A percentile compares a stretch with the other conserved stretches of the same genome.
Evolutionary conservation across 2,113 vertebrate species (phyloP).

Genomic region (Mustelus asterias): DNA sequence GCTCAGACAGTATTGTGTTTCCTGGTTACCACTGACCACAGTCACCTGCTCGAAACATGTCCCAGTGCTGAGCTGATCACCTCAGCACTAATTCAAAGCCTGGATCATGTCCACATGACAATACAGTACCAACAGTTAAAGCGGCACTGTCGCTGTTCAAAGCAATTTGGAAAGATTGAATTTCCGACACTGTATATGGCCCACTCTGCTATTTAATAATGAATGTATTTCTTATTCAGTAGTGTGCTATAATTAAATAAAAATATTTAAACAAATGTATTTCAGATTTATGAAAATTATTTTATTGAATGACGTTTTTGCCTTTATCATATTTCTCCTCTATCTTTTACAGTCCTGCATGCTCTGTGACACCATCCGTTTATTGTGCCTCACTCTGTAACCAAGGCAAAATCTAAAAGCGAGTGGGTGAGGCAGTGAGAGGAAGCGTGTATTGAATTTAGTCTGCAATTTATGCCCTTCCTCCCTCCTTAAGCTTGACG

Average conservation of each 20-base stretch:
- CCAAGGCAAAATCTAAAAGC: neutral
- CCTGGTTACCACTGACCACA: neutral
- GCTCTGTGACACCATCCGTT: neutral
- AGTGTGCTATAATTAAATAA: neutral
- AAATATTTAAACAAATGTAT: neutral
- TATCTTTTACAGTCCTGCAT: neutral
- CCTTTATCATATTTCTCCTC: neutral
- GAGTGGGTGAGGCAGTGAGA: neutral
- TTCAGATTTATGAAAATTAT: neutral
- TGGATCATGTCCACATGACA: neutral
- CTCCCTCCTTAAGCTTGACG: neutral
- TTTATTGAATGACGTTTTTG: neutral
- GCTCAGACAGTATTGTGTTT: neutral
- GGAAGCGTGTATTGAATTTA: neutral
- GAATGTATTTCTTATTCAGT: constrained; percentile 18
- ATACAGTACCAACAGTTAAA: neutral
- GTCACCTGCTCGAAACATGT: neutral
- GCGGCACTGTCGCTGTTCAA: neutral
- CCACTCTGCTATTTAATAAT: neutral
- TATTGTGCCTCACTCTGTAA: neutral
- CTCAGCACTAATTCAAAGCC: no score
- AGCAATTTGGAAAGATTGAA: neutral
- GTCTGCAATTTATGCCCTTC: neutral
- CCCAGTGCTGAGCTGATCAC: neutral
- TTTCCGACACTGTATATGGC: neutral